Percentiles rank a stretch among this genome's conserved stretches.
These are phyloP conservation scores for Leptocoma aspasia DNA, from an alignment of 2,113 vertebrate genomes.

Conservation along the genomic window DNA sequence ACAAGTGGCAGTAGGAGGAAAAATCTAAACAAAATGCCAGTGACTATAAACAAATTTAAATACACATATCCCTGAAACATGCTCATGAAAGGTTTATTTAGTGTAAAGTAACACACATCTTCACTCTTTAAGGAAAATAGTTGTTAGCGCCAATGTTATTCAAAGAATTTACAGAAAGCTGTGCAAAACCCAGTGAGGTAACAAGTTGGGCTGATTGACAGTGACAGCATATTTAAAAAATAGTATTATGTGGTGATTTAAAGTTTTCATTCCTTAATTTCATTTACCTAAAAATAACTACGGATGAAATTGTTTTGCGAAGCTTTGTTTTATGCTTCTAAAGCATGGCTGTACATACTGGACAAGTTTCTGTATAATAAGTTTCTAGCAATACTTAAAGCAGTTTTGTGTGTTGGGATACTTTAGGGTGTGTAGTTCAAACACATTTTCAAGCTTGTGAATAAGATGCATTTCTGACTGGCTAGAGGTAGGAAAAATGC, in stretches of 20 bases:
- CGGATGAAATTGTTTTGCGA: accelerated
- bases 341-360: neutral
- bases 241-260: neutral
- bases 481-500: accelerated
- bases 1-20: neutral
- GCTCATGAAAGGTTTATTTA: neutral
- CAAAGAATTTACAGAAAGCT: neutral
- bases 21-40: conserved; percentile 4
- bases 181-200: neutral
- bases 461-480: neutral
- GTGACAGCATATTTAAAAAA: neutral
- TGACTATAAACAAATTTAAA: neutral
- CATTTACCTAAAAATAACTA: neutral
- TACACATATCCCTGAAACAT: neutral
- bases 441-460: neutral
- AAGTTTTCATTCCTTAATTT: neutral
- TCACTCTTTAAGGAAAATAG: neutral
- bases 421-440: neutral
- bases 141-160: neutral
- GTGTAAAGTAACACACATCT: neutral
- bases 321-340: neutral
- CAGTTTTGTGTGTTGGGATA: neutral
- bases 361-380: neutral
- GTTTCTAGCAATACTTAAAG: neutral
- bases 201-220: neutral